phyloP scores from a whole-genome alignment of 2,888 invertebrate genomes.

The Spatulosminthurus flaviceps region DNA sequence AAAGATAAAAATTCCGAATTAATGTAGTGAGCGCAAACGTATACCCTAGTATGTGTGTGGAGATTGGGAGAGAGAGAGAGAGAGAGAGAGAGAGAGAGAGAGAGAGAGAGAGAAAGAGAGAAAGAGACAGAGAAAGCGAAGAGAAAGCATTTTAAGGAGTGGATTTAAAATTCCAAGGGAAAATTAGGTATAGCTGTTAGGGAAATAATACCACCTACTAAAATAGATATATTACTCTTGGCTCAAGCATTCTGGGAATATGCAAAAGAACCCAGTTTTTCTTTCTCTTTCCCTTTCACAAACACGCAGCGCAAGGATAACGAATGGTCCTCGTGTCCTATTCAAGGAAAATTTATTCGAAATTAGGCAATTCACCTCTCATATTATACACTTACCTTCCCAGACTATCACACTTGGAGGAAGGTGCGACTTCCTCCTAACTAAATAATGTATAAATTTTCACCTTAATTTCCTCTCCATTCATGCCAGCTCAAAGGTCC shows the following conservation, averaged over 20 bases:
- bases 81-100: not conserved
- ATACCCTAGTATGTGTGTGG: no score
- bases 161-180: not conserved
- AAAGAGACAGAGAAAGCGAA: not conserved
- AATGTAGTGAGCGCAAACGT: not conserved
- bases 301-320: slow-evolving; percentile 26
- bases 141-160: not conserved
- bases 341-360: slow-evolving; percentile 36
- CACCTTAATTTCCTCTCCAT: not conserved
- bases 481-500: not conserved
- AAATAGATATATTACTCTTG: slow-evolving; percentile 1
- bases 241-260: not conserved
- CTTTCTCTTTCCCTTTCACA: not conserved
- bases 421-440: not conserved
- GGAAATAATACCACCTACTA: slow-evolving; percentile 8
- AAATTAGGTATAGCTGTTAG: slow-evolving; percentile 3
- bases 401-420: not conserved
- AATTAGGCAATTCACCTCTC: slow-evolving; percentile 43
- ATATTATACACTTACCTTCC: slow-evolving; percentile 30
- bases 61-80: no score
- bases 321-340: slow-evolving; percentile 25
- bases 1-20: slow-evolving; percentile 13
- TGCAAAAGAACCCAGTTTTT: not conserved
- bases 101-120: slow-evolving; percentile 1
- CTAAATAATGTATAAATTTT: slow-evolving; percentile 25